Percentiles rank a stretch among this genome's conserved stretches.
Conservation (phyloP, 2,888 invertebrate species). For the Asteroscopus sphinx region DNA sequence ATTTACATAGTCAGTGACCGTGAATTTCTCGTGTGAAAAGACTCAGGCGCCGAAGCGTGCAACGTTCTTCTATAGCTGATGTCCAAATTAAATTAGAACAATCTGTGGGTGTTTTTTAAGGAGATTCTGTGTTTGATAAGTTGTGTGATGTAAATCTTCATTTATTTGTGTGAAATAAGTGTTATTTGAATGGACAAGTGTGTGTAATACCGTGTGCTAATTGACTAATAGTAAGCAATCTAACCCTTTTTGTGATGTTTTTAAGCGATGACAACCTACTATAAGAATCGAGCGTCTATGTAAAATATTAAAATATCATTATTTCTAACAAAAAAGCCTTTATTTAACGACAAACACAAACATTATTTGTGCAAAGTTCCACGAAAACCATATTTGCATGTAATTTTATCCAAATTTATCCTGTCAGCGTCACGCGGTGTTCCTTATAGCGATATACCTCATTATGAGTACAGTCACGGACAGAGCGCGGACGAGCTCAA, state of each 20-base stretch:
- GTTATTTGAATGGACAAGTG: slow-evolving; percentile 3
- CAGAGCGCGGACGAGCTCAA: slow-evolving; percentile 62
- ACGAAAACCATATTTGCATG: slow-evolving; percentile 47
- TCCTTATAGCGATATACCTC: slow-evolving; percentile 56
- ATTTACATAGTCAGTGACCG: slow-evolving; percentile 88
- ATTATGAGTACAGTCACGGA: slow-evolving; percentile 80
- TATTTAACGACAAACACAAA: slow-evolving; percentile 3
- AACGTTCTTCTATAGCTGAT: slow-evolving; percentile 69
- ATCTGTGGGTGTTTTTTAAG: slow-evolving; percentile 49
- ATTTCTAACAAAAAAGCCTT: neutral
- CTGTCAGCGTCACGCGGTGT: slow-evolving; percentile 41
- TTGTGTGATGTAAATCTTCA: slow-evolving; percentile 14
- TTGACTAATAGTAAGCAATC: neutral
- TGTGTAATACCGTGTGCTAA: neutral
- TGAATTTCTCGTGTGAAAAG: slow-evolving; percentile 88
- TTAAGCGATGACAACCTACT: no score
- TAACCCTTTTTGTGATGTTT: no score
- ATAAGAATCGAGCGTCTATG: no score
- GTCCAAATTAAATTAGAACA: slow-evolving; percentile 83
- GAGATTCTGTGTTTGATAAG: slow-evolving; percentile 39
- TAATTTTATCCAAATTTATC: slow-evolving; percentile 53
- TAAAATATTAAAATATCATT: neutral
- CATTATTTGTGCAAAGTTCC: slow-evolving; percentile 30
- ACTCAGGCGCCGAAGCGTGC: slow-evolving; percentile 73
- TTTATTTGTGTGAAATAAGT: slow-evolving; percentile 11